Conservation (phyloP, 1,140 invertebrate species). For the Tribolium madens region DNA sequence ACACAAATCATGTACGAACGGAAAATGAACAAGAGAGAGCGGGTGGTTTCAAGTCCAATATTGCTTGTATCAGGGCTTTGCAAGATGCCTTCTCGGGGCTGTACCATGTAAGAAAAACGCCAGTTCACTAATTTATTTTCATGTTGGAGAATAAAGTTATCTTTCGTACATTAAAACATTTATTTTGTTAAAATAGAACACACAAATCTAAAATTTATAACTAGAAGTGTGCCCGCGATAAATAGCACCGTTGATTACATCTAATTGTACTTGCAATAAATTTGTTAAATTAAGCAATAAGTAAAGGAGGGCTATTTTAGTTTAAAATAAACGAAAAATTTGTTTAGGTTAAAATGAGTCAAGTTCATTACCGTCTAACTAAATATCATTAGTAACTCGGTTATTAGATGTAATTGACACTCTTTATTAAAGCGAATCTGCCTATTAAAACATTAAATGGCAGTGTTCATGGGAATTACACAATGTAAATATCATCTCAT, state of each 20-base stretch:
- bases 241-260: conserved; percentile 37
- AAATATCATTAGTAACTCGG: conserved; percentile 30
- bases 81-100: conserved; percentile 91
- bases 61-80: conserved; percentile 89
- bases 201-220: conserved; percentile 20
- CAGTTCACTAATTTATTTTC: conserved; percentile 21
- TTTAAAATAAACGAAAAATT: neutral
- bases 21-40: conserved; percentile 83
- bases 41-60: conserved; percentile 85
- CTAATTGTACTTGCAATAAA: conserved; percentile 16
- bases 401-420: conserved; percentile 30
- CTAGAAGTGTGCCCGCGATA: conserved; percentile 17
- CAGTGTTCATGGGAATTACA: conserved; percentile 40
- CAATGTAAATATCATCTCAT: conserved; percentile 17
- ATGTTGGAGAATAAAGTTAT: neutral
- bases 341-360: conserved; percentile 1
- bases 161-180: conserved; percentile 34
- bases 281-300: conserved; percentile 12
- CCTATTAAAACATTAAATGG: conserved; percentile 4
- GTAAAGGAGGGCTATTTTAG: neutral
- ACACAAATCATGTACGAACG: conserved; percentile 79
- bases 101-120: conserved; percentile 71
- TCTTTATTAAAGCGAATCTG: conserved; percentile 10
- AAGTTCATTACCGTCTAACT: conserved; percentile 6
- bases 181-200: conserved; percentile 33